Evolutionary conservation across 2,113 vertebrate species (phyloP).

Genomic region (Larimichthys polyactis): DNA sequence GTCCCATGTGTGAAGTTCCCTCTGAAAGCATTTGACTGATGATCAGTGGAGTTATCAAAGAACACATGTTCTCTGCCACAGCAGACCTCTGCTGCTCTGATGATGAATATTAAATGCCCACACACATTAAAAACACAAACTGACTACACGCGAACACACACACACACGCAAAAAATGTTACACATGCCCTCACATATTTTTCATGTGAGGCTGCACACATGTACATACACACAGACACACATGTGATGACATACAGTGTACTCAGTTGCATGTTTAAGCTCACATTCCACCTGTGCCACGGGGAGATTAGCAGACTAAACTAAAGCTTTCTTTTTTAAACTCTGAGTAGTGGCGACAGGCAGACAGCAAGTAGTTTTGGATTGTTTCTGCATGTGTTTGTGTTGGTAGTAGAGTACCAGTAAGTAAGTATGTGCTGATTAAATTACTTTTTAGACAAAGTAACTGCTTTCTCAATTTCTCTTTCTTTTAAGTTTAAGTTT

Average conservation of each 20-base stretch:
- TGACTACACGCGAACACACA: neutral
- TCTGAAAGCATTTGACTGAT: neutral
- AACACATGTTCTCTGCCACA: neutral
- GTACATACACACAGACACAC: conserved; percentile 1
- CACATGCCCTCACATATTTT: conserved; percentile 5
- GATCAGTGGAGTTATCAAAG: conserved; percentile 1
- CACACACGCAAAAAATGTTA: neutral
- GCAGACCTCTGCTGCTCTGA: neutral
- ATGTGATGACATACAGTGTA: neutral
- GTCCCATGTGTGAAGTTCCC: neutral
- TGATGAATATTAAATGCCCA: neutral
- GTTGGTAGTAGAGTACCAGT: neutral
- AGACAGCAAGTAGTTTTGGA: neutral
- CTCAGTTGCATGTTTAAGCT: conserved; percentile 49
- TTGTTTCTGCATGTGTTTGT: conserved; percentile 35
- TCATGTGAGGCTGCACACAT: conserved; percentile 7
- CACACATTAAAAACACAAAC: neutral
- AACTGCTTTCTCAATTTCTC: neutral
- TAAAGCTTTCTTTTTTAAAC: conserved; percentile 70
- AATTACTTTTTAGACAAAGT: conserved; percentile 9
- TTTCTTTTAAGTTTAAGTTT: conserved; percentile 2
- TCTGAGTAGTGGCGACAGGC: conserved; percentile 27
- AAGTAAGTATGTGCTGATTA: neutral
- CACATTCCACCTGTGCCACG: conserved; percentile 53
- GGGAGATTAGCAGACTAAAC: conserved; percentile 73